A percentile compares a stretch with the other conserved stretches of the same genome.
phyloP scores from a whole-genome alignment of 2,797 vertebrate species.

The Lacerta viridis region DNA sequence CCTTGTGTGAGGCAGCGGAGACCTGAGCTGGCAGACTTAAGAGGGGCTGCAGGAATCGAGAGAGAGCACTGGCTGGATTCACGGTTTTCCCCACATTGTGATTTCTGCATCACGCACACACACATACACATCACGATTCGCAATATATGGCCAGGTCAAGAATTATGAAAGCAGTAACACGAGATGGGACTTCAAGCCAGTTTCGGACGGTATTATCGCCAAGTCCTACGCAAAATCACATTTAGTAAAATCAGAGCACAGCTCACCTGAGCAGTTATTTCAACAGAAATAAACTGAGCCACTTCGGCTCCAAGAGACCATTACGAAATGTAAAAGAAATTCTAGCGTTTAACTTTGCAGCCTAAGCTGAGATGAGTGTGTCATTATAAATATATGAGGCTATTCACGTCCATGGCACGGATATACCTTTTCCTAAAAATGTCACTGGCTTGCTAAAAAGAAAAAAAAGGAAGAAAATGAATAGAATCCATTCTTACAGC shows the following conservation, averaged over 20 bases:
- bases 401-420: neutral
- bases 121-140: no score
- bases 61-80: no score
- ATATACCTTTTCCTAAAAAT: neutral
- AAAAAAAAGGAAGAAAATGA: neutral
- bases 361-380: neutral
- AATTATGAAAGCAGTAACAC: no score
- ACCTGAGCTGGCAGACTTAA: no score
- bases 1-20: no score
- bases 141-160: no score
- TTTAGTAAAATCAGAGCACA: neutral
- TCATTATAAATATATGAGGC: neutral
- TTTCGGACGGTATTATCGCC: no score
- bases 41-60: no score
- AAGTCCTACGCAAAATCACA: neutral
- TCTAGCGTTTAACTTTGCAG: neutral
- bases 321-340: neutral
- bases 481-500: conserved; percentile 3
- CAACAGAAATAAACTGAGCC: neutral
- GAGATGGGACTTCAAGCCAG: no score
- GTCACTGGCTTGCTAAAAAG: neutral
- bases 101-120: no score
- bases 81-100: no score
- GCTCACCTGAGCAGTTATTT: neutral
- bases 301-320: neutral